phyloP scores from a whole-genome alignment of 53 echinoderm and acorn worm species.

The Actinopyga echinites region DNA sequence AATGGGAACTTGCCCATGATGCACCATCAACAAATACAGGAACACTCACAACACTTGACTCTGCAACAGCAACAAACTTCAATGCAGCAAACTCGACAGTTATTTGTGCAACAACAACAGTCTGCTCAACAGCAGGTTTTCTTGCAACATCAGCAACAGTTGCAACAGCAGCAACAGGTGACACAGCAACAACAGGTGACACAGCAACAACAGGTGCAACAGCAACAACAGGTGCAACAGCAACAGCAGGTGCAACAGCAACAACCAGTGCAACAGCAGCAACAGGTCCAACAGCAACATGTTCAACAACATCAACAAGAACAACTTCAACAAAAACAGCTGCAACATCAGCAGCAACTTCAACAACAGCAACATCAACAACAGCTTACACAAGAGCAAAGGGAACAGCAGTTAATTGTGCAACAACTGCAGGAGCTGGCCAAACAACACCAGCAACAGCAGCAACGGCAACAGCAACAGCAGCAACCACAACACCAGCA shows the following conservation, averaged over 20 bases:
- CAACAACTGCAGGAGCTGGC: background rate
- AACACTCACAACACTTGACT: too few species aligned
- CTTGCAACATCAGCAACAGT: constrained; percentile 10
- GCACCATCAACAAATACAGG: too few species aligned
- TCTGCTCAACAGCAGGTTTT: too few species aligned
- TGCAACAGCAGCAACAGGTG: constrained; percentile 8
- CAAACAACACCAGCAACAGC: background rate
- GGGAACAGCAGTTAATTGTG: background rate
- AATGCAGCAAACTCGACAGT: background rate
- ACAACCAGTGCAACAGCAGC: constrained; percentile 52
- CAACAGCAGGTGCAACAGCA: constrained; percentile 65
- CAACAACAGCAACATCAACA: constrained; percentile 16
- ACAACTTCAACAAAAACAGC: too few species aligned
- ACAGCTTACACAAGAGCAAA: background rate
- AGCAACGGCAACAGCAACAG: background rate
- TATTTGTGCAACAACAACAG: too few species aligned
- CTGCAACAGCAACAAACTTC: constrained; percentile 39
- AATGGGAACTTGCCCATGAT: too few species aligned
- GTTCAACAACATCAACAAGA: too few species aligned
- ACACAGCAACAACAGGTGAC: constrained; percentile 46
- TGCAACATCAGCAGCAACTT: too few species aligned
- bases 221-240: constrained; percentile 48
- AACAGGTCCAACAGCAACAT: constrained; percentile 18
- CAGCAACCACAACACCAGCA: background rate
- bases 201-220: constrained; percentile 54